These are phyloP conservation scores for Camponotus vicinus DNA, from an alignment of 1,140 invertebrate genomes.

Conservation along the genomic window DNA sequence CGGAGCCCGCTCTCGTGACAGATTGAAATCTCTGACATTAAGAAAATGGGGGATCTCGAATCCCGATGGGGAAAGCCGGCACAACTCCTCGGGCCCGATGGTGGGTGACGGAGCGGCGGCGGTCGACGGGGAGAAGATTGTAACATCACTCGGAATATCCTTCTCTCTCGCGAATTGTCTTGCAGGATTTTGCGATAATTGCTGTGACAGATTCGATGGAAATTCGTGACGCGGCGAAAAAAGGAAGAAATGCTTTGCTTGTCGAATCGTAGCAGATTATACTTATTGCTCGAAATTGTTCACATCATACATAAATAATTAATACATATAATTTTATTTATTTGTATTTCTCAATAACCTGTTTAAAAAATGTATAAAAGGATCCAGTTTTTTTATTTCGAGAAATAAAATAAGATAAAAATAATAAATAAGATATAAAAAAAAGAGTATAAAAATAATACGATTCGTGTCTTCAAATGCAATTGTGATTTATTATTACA, in stretches of 20 bases:
- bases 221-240: background rate
- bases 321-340: background rate
- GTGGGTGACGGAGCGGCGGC: constrained; percentile 53
- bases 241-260: background rate
- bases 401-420: background rate
- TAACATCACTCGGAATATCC: constrained; percentile 53
- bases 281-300: background rate
- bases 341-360: background rate
- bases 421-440: background rate
- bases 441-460: background rate
- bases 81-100: constrained; percentile 63
- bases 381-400: background rate
- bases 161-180: constrained; percentile 40
- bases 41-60: constrained; percentile 73
- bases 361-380: background rate
- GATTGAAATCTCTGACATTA: constrained; percentile 76
- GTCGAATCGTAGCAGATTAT: background rate
- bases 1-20: constrained; percentile 61
- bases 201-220: constrained; percentile 36
- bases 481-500: constrained; percentile 5
- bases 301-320: background rate
- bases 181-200: constrained; percentile 37
- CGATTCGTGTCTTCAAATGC: background rate
- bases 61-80: constrained; percentile 61
- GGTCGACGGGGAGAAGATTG: constrained; percentile 42